A percentile compares a stretch with the other conserved stretches of the same genome.
Conservation (phyloP, 1,140 invertebrate genomes). For the Philotrypesis tridentata region DNA sequence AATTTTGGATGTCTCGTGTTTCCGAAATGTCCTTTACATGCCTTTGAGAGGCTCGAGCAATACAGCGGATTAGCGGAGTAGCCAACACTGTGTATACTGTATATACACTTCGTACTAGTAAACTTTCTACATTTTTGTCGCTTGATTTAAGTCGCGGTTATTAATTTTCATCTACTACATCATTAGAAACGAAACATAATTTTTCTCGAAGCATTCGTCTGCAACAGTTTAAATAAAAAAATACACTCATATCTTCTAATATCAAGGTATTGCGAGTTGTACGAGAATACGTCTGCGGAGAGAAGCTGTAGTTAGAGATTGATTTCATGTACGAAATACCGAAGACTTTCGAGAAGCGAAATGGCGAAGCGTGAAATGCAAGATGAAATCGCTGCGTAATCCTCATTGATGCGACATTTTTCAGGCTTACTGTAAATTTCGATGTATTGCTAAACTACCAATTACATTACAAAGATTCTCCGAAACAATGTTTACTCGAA, state of each 20-base stretch:
- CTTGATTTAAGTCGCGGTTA: neutral
- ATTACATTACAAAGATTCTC: no score
- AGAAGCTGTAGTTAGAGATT: slow-evolving; percentile 10
- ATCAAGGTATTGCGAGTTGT: slow-evolving; percentile 2
- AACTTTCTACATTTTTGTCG: neutral
- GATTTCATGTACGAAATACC: slow-evolving; percentile 30
- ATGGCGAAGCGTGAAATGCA: slow-evolving; percentile 33
- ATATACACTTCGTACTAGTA: no score
- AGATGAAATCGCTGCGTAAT: slow-evolving; percentile 17
- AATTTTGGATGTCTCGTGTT: neutral
- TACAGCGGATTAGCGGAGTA: slow-evolving; percentile 18
- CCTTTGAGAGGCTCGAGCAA: slow-evolving; percentile 9
- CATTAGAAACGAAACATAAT: no score
- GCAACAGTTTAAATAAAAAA: no score
- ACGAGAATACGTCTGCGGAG: neutral
- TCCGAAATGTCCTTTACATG: slow-evolving; percentile 24
- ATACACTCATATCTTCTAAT: no score
- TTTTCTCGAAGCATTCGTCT: no score
- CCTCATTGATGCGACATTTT: no score
- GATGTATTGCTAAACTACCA: neutral
- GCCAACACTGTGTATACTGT: neutral
- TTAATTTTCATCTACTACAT: no score
- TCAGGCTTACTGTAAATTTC: no score
- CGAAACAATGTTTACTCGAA: no score
- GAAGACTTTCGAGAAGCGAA: slow-evolving; percentile 23